These are phyloP conservation scores for Tanypteryx hageni DNA, from an alignment of 2,888 invertebrate species.

Conservation along the genomic window DNA sequence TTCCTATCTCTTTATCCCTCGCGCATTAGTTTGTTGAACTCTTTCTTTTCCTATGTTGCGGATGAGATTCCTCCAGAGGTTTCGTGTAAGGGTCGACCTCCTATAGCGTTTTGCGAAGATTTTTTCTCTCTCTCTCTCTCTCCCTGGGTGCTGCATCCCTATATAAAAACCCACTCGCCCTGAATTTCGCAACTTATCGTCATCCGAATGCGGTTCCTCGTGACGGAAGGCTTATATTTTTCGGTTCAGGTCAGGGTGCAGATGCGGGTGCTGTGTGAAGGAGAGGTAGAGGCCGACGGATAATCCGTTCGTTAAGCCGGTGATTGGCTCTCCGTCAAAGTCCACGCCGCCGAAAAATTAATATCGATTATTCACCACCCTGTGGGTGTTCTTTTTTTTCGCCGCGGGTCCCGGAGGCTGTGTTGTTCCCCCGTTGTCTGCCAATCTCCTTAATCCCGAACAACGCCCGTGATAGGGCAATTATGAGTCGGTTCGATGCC, in stretches of 20 bases:
- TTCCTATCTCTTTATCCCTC: background rate
- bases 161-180: background rate
- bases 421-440: conserved; percentile 12
- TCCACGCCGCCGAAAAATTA: background rate
- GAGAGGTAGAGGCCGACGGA: background rate
- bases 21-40: background rate
- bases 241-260: background rate
- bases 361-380: background rate
- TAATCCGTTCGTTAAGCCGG: background rate
- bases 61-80: no score
- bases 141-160: background rate
- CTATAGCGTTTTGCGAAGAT: background rate
- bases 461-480: conserved; percentile 16
- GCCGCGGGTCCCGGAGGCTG: background rate
- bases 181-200: background rate
- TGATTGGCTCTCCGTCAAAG: conserved; percentile 18
- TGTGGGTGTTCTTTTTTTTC: conserved; percentile 13
- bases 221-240: background rate
- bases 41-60: no score
- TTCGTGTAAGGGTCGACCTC: background rate
- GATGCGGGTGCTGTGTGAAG: background rate
- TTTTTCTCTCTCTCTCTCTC: background rate
- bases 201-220: background rate
- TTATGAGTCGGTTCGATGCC: background rate
- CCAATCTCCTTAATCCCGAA: conserved; percentile 32